Evolutionary conservation across 1,140 invertebrate genomes (phyloP).

Genomic region (Thaumetopoea pityocampa): DNA sequence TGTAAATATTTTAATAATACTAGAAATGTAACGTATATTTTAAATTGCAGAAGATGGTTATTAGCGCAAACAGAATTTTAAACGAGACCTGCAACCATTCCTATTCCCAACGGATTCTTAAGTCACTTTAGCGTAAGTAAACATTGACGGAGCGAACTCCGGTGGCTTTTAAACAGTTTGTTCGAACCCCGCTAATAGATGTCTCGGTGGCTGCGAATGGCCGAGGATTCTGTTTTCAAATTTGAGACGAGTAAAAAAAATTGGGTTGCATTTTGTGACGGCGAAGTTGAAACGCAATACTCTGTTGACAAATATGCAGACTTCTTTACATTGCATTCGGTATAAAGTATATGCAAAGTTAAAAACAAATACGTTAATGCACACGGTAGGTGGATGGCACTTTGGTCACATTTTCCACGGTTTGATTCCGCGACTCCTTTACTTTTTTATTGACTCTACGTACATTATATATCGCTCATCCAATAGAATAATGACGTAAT

Average conservation of each 20-base stretch:
- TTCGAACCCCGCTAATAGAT: conserved; percentile 54
- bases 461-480: no score
- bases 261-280: conserved; percentile 8
- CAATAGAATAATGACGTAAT: no score
- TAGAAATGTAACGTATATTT: no score
- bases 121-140: conserved; percentile 25
- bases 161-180: conserved; percentile 67
- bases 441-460: no score
- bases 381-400: no score
- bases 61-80: conserved; percentile 12
- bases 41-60: no score
- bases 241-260: conserved; percentile 21
- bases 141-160: conserved; percentile 63
- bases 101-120: conserved; percentile 17
- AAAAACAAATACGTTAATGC: no score
- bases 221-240: conserved; percentile 20
- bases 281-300: conserved; percentile 9
- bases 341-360: no score
- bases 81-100: conserved; percentile 10
- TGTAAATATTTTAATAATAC: no score
- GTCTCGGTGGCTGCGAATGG: conserved; percentile 28
- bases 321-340: no score
- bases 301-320: conserved; percentile 4
- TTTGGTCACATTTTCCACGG: no score
- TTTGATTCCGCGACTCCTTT: no score